These are phyloP conservation scores for Carpatolechia fugitivella DNA, from an alignment of 2,888 invertebrate species.

Conservation along the genomic window DNA sequence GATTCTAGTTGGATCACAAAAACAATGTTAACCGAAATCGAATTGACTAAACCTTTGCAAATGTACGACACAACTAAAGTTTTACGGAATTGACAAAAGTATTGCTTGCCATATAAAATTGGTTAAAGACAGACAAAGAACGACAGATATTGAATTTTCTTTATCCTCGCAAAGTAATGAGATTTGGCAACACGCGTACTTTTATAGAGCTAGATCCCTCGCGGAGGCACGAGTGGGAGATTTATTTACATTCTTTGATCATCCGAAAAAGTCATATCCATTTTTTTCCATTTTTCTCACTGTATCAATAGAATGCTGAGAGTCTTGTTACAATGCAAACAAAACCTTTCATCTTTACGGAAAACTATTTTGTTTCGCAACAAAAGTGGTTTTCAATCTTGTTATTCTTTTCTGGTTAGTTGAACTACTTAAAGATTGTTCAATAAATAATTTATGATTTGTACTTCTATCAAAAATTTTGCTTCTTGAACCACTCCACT, in stretches of 20 bases:
- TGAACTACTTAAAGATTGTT: no score
- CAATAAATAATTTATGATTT: no score
- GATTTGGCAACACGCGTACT: conserved; percentile 63
- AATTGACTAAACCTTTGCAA: no score
- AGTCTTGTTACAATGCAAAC: not conserved
- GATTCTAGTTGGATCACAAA: no score
- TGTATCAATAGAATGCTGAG: conserved; percentile 20
- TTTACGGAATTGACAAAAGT: no score
- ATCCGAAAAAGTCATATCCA: conserved; percentile 37
- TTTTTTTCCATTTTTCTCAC: not conserved
- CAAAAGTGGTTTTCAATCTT: not conserved
- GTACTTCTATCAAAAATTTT: no score
- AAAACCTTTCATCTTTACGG: conserved; percentile 4
- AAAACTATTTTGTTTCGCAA: not conserved
- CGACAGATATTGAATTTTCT: conserved; percentile 63
- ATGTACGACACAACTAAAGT: no score
- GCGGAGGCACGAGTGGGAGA: conserved; percentile 40
- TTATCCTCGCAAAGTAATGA: conserved; percentile 64
- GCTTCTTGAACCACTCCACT: no score
- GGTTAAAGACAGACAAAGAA: conserved; percentile 50
- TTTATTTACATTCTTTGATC: conserved; percentile 55
- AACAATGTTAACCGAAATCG: no score
- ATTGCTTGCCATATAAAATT: conserved; percentile 42
- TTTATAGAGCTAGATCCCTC: conserved; percentile 47
- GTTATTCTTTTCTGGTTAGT: no score